Evolutionary conservation across 2,797 vertebrate species (phyloP).

Genomic region (Cyprinodon diabolis): DNA sequence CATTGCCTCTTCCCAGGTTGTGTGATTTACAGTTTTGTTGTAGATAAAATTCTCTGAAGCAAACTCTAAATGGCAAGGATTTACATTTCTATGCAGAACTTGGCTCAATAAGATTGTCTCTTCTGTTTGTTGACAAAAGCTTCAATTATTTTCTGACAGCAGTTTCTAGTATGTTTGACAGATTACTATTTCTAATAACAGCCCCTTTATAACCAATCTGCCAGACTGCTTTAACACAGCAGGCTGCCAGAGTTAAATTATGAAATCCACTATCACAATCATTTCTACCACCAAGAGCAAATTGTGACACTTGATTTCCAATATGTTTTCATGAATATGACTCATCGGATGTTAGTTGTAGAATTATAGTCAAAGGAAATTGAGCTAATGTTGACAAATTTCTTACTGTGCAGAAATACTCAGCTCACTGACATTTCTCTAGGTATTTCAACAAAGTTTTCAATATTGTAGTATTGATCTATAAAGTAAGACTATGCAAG

Average conservation of each 20-base stretch:
- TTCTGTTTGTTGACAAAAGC: slow-evolving; percentile 9
- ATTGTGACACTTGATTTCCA: slow-evolving; percentile 31
- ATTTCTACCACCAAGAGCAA: slow-evolving; percentile 28
- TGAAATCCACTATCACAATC: slow-evolving; percentile 10
- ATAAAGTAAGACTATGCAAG: background rate
- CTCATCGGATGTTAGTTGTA: slow-evolving; percentile 21
- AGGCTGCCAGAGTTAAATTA: slow-evolving; percentile 43
- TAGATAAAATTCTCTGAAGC: background rate
- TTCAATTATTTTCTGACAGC: slow-evolving; percentile 41
- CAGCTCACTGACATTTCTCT: slow-evolving; percentile 24
- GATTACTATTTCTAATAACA: slow-evolving; percentile 53
- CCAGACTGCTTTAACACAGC: slow-evolving; percentile 37
- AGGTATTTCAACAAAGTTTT: slow-evolving; percentile 10
- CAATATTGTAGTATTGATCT: background rate
- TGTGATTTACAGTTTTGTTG: background rate
- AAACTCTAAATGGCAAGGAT: background rate
- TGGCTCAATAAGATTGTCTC: slow-evolving; percentile 6
- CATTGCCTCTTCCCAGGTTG: background rate
- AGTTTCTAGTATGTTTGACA: slow-evolving; percentile 30
- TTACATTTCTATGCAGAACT: background rate
- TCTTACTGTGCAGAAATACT: slow-evolving; percentile 15
- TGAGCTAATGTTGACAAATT: slow-evolving; percentile 33
- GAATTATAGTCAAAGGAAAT: slow-evolving; percentile 9
- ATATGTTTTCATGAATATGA: background rate
- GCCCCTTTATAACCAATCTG: slow-evolving; percentile 58